These are phyloP conservation scores for Diloba caeruleocephala DNA, from an alignment of 2,888 invertebrate genomes.

Conservation along the genomic window DNA sequence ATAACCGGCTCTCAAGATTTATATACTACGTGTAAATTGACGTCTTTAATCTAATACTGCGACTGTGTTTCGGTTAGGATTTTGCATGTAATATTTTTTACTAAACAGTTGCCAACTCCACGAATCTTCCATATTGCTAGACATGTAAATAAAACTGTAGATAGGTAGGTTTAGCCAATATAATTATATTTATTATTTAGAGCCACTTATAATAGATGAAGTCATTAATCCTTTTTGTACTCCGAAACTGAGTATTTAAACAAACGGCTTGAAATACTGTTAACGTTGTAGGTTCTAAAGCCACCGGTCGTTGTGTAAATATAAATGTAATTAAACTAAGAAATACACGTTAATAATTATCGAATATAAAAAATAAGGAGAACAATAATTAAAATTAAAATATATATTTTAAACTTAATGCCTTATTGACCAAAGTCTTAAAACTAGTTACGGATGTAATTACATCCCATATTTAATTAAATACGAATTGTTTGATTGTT, in stretches of 20 bases:
- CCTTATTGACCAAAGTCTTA: constrained; percentile 90
- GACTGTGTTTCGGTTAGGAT: constrained; percentile 21
- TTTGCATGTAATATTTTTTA: constrained; percentile 39
- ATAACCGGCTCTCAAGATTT: constrained; percentile 3
- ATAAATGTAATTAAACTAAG: constrained; percentile 78
- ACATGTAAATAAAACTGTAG: constrained; percentile 80
- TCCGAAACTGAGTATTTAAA: constrained; percentile 64
- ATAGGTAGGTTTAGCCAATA: constrained; percentile 77
- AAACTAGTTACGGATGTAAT: constrained; percentile 86
- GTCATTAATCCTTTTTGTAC: constrained; percentile 75
- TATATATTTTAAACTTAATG: constrained; percentile 89
- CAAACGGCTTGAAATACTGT: constrained; percentile 46
- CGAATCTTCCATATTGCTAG: constrained; percentile 65
- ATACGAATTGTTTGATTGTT: constrained; percentile 85
- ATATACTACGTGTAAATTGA: constrained; percentile 6
- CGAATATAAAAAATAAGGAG: constrained; percentile 84
- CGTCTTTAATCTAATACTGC: constrained; percentile 22
- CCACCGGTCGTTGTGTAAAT: constrained; percentile 76
- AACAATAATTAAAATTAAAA: constrained; percentile 88
- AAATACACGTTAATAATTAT: constrained; percentile 76
- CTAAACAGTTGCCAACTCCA: constrained; percentile 73
- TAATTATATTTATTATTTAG: constrained; percentile 64
- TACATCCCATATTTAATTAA: constrained; percentile 78
- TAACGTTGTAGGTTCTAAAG: constrained; percentile 54
- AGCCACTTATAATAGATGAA: constrained; percentile 64